Conservation (phyloP, 2,113 vertebrate species). For the Vicugna pacos region DNA sequence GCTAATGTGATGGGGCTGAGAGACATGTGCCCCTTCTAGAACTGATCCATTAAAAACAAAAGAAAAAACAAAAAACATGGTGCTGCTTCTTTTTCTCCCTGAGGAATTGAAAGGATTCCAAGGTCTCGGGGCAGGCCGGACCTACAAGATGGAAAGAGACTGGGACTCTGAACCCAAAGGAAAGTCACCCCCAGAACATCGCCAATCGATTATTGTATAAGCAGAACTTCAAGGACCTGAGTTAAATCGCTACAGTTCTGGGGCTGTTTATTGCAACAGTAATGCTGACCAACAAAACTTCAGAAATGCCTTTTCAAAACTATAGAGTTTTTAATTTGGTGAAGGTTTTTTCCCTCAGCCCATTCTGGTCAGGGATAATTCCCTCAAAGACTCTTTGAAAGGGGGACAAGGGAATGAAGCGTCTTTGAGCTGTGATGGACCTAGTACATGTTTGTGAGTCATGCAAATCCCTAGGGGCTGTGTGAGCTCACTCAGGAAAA, state of each 20-base stretch:
- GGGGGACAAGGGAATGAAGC: not conserved
- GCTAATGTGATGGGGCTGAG: not conserved
- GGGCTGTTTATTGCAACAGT: not conserved
- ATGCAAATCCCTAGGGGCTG: not conserved
- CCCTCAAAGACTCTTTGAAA: not conserved
- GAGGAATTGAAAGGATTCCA: not conserved
- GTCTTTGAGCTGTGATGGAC: not conserved
- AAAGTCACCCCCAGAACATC: not conserved
- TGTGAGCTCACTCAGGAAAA: not conserved
- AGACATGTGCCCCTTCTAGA: not conserved
- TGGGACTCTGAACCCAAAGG: not conserved
- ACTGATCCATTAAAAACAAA: not conserved
- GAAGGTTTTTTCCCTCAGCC: not conserved
- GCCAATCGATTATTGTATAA: not conserved
- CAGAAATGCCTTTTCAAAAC: constrained; percentile 20
- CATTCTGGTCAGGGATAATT: not conserved
- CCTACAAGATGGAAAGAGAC: not conserved
- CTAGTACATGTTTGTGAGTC: not conserved
- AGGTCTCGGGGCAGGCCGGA: not conserved
- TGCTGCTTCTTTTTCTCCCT: not conserved
- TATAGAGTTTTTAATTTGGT: not conserved
- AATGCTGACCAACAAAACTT: not conserved
- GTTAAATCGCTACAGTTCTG: not conserved
- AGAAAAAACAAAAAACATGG: too few species aligned
- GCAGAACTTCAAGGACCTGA: not conserved